Evolutionary conservation across 2,797 vertebrate genomes (phyloP), one percentile per base, ranked within the genome.

Genomic region (Ceryle rudis): DNA sequence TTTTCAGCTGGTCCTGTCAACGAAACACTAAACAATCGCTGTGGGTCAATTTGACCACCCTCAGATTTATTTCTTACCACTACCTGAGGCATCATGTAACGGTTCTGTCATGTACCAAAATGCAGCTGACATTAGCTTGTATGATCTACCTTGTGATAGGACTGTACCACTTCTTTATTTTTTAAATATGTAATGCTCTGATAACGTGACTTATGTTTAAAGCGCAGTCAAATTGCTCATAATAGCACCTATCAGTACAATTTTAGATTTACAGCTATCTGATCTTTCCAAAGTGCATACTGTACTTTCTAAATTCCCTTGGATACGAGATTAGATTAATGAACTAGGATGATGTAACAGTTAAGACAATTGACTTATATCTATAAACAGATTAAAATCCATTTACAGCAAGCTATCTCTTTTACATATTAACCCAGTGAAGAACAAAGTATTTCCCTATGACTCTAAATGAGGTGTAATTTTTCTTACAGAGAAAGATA

Each of bases 241-340:
- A 85, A 93, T 26, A 74, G 61, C 37, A 81, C 39, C 51, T 91
- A 89, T 46, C 46, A 70, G 87, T n/a, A 85, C 28, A 87, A 82
- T 57, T 80, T 64, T 33, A 82, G 77, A 90, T 54, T 51, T 52
- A 41, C 49, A 81, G 37, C 52, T 75, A 70, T 19, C n/a, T 55
- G 29, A 29, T 73, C 60, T 52, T 66, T 44, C 78, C 54, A 31
- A 84, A 71, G 52, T n/a, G n/a, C 67, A 69, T 2, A 39, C 19
- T 41, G 49, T 22, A 52, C 49, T 70, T 86, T n/a, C 73, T 18
- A 52, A 94, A 89, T 54, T 91, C 67, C 86, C 23, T 69, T 6
- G 29, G 55, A 89, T 28, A 82, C n/a, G 55, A 80, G 47, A 96
- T 85, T 62, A 93, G n/a, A 84, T 73, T 67, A 82, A 89, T 22